A percentile compares a stretch with the other conserved stretches of the same genome.
These are phyloP conservation scores for Phyto melanocephala DNA, from an alignment of 2,888 invertebrate species.

Conservation along the genomic window DNA sequence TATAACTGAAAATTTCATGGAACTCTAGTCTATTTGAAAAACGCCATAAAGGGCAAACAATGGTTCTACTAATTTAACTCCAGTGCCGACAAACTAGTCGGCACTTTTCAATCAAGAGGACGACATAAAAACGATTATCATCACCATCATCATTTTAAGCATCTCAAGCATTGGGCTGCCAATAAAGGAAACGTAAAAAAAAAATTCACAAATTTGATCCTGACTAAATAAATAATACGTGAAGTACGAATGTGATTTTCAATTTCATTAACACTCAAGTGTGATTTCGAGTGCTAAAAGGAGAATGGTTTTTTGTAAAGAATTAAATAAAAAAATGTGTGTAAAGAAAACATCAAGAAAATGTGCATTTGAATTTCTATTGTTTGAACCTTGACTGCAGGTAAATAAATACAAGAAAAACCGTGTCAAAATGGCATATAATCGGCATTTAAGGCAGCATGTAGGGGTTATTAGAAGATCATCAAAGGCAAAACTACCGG, in stretches of 20 bases:
- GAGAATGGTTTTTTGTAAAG: background rate
- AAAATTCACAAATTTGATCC: constrained; percentile 37
- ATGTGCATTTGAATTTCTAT: constrained; percentile 9
- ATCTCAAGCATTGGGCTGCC: constrained; percentile 7
- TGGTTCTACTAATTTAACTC: constrained; percentile 46
- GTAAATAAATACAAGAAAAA: constrained; percentile 53
- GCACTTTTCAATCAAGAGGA: constrained; percentile 15
- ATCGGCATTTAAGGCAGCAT: constrained; percentile 39
- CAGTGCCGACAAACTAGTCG: constrained; percentile 53
- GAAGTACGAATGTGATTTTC: constrained; percentile 35
- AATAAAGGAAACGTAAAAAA: constrained; percentile 47
- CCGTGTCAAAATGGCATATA: constrained; percentile 53
- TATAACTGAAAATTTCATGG: no score
- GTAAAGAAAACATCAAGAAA: background rate
- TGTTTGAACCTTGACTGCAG: background rate
- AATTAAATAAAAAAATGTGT: constrained; percentile 12
- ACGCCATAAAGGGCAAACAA: no score
- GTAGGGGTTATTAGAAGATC: constrained; percentile 40
- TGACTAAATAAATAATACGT: constrained; percentile 34
- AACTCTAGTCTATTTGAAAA: no score
- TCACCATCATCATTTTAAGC: background rate
- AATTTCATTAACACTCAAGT: constrained; percentile 58
- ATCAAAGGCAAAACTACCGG: constrained; percentile 57
- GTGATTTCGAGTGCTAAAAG: constrained; percentile 50
- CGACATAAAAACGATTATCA: background rate